Conservation (phyloP, 2,797 vertebrate species). For the Chelmon rostratus region DNA sequence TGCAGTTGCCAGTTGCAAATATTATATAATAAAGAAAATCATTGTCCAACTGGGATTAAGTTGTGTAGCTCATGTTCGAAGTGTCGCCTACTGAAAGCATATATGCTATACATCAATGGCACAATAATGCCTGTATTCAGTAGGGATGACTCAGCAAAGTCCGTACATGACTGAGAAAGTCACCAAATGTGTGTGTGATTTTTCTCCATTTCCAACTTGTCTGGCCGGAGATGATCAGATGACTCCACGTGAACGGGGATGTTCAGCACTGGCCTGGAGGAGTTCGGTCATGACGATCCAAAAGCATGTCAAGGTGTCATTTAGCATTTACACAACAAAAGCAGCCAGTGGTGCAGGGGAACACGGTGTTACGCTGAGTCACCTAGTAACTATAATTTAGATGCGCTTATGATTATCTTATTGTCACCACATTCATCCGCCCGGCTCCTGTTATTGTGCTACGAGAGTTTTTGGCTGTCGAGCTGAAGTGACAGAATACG, state of each 20-base stretch:
- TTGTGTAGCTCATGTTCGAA: background rate
- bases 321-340: background rate
- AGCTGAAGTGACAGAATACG: constrained; percentile 16
- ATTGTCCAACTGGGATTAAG: background rate
- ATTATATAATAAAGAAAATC: no score
- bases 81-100: background rate
- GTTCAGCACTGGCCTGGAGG: background rate
- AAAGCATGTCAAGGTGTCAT: background rate
- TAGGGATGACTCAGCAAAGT: background rate
- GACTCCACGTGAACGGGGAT: no score
- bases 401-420: constrained; percentile 7
- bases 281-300: background rate
- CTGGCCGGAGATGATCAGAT: no score
- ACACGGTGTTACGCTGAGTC: background rate
- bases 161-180: background rate
- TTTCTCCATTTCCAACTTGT: background rate
- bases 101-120: background rate
- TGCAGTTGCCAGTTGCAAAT: background rate
- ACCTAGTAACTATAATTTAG: constrained; percentile 25
- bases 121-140: background rate
- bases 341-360: background rate
- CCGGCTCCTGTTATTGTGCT: constrained; percentile 24
- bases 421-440: constrained; percentile 20
- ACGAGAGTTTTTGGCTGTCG: constrained; percentile 36
- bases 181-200: background rate